Conservation (phyloP, 2,797 vertebrate genomes). For the Sebastes minor region DNA sequence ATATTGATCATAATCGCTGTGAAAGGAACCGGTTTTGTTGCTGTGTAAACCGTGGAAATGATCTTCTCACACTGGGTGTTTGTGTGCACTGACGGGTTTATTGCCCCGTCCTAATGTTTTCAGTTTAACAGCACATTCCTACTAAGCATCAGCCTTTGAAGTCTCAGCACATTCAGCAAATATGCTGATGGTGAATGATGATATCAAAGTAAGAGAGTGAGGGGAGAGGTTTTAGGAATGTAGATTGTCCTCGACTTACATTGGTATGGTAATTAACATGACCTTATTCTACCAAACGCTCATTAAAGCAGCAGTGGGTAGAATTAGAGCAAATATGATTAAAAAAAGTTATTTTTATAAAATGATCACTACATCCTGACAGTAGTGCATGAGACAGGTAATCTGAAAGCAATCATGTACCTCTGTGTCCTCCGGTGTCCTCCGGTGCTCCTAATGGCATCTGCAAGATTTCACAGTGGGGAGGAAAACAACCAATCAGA, state of each 20-base stretch:
- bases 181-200: conserved; percentile 5
- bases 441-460: too few relatives aligned
- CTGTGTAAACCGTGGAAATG: conserved; percentile 46
- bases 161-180: conserved; percentile 41
- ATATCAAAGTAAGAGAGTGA: conserved; percentile 6
- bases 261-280: not conserved
- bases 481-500: too few relatives aligned
- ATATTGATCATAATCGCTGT: conserved; percentile 2
- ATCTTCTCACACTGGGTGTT: conserved; percentile 42
- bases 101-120: conserved; percentile 42
- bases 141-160: conserved; percentile 29
- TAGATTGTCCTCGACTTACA: not conserved
- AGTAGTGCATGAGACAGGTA: too few relatives aligned
- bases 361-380: too few relatives aligned
- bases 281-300: not conserved
- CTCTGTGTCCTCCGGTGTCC: too few relatives aligned
- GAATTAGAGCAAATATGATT: too few relatives aligned
- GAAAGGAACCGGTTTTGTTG: conserved; percentile 44
- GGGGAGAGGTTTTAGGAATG: not conserved
- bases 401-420: too few relatives aligned
- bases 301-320: not conserved
- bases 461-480: too few relatives aligned
- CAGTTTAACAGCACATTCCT: conserved; percentile 55
- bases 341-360: too few relatives aligned
- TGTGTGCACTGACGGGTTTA: conserved; percentile 39